Conservation (phyloP, 2,797 vertebrate genomes). For the Tangara arthus region DNA sequence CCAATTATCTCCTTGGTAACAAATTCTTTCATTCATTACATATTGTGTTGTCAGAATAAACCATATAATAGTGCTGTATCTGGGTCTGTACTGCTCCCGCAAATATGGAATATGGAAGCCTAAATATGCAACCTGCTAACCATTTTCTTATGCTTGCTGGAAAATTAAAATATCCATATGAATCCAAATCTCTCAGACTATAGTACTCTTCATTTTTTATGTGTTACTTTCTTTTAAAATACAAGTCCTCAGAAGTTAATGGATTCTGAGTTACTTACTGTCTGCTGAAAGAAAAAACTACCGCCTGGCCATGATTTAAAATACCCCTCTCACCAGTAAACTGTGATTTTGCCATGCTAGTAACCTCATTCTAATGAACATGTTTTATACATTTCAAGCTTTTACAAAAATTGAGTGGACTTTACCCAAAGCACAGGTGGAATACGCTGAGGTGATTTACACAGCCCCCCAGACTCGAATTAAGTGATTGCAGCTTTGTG, state of each 20-base stretch:
- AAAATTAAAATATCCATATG: neutral
- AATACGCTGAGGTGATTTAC: neutral
- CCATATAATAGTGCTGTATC: constrained; percentile 25
- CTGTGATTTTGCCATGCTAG: neutral
- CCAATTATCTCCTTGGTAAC: constrained; percentile 68
- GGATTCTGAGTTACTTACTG: neutral
- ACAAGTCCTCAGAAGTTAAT: neutral
- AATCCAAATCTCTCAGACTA: neutral
- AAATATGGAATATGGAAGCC: neutral
- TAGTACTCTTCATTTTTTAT: neutral
- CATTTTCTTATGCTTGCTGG: neutral
- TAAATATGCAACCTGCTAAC: neutral
- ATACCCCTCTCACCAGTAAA: neutral
- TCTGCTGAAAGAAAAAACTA: neutral
- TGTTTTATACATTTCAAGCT: neutral
- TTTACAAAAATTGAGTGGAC: neutral
- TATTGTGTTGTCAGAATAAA: constrained; percentile 60
- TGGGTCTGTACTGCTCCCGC: neutral
- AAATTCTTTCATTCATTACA: constrained; percentile 55
- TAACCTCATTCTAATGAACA: neutral
- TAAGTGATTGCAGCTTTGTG: neutral
- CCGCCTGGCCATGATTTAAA: neutral
- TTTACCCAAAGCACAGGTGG: neutral
- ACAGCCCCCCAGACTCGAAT: neutral
- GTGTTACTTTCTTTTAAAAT: neutral